phyloP scores from a whole-genome alignment of 2,113 vertebrate genomes.

The Atlantisia rogersi region DNA sequence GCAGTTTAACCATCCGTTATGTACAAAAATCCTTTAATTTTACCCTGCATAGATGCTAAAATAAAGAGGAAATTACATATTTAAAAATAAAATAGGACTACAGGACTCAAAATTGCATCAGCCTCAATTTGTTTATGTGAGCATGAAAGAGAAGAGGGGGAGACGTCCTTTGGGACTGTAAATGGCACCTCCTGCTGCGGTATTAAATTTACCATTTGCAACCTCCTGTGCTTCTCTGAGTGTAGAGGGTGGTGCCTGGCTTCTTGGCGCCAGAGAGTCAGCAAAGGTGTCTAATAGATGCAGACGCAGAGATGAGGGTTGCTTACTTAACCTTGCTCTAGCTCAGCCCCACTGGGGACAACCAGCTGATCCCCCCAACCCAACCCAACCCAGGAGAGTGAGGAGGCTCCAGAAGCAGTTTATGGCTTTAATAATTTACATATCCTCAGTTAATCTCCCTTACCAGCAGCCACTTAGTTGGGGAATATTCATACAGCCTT shows the following conservation, averaged over 20 bases:
- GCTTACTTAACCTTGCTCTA: slow-evolving; percentile 42
- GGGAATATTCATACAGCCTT: slow-evolving; percentile 39
- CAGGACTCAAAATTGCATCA: slow-evolving; percentile 66
- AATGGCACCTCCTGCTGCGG: slow-evolving; percentile 63
- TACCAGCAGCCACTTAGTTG: slow-evolving; percentile 74
- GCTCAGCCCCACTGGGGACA: not conserved
- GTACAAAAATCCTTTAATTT: slow-evolving; percentile 46
- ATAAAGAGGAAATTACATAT: slow-evolving; percentile 40
- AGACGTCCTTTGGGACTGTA: slow-evolving; percentile 55
- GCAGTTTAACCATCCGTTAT: slow-evolving; percentile 24
- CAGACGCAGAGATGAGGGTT: not conserved
- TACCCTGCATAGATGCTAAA: slow-evolving; percentile 23
- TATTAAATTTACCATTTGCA: slow-evolving; percentile 74
- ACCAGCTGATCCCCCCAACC: slow-evolving; percentile 22
- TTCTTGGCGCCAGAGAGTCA: slow-evolving; percentile 63
- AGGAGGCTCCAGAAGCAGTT: slow-evolving; percentile 74
- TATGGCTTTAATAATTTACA: slow-evolving; percentile 81
- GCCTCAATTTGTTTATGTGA: slow-evolving; percentile 68
- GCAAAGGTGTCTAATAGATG: slow-evolving; percentile 63
- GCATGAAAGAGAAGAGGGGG: slow-evolving; percentile 67
- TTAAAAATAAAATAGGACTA: slow-evolving; percentile 55
- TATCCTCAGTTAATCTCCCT: slow-evolving; percentile 76
- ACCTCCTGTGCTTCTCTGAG: slow-evolving; percentile 52
- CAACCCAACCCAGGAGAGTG: slow-evolving; percentile 47
- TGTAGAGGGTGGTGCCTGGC: slow-evolving; percentile 52